Conservation (phyloP, 1,140 invertebrate species). For the Melanaphis sacchari region DNA sequence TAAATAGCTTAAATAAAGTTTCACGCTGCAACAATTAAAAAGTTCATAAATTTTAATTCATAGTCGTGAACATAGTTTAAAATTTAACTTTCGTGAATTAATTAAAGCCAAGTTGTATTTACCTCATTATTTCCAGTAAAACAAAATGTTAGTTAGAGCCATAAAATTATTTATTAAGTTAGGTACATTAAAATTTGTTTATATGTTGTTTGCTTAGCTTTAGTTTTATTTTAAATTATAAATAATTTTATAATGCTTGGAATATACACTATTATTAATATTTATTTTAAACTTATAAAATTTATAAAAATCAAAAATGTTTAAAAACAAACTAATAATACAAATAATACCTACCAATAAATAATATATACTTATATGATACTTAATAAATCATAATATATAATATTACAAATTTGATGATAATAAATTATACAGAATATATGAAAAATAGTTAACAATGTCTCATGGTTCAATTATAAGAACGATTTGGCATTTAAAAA, state of each 20-base stretch:
- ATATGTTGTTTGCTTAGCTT: neutral
- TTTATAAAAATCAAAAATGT: neutral
- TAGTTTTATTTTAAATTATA: neutral
- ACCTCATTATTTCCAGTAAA: neutral
- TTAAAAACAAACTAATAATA: neutral
- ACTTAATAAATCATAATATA: no score
- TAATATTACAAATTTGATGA: neutral
- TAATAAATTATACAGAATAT: neutral
- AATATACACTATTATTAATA: neutral
- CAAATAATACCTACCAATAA: neutral
- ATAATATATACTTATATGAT: neutral
- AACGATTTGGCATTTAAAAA: neutral
- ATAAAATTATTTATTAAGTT: neutral
- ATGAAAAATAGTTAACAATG: neutral
- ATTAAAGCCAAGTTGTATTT: neutral
- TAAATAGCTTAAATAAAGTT: constrained; percentile 9
- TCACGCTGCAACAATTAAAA: neutral
- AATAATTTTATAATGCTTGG: neutral
- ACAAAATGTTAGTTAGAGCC: neutral
- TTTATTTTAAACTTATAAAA: neutral
- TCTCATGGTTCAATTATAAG: neutral
- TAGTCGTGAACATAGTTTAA: neutral
- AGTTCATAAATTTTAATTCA: neutral
- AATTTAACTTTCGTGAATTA: constrained; percentile 6
- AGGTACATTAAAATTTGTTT: neutral